These are phyloP conservation scores for Onychostruthus taczanowskii DNA, from an alignment of 2,113 vertebrate genomes.

Conservation along the genomic window DNA sequence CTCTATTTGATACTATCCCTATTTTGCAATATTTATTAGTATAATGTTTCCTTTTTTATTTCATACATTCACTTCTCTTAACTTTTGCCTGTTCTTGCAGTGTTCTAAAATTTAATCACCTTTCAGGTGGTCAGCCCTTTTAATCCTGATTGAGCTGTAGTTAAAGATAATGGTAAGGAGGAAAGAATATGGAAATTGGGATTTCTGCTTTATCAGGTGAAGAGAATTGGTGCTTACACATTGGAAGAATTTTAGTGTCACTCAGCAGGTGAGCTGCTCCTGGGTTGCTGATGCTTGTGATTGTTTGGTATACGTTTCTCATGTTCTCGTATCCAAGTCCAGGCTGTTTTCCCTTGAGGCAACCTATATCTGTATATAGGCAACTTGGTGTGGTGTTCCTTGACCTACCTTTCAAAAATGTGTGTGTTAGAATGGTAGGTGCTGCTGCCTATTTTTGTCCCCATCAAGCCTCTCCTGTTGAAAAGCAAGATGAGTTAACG, in stretches of 20 bases:
- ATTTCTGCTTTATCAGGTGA: not conserved
- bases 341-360: not conserved
- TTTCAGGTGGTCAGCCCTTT: not conserved
- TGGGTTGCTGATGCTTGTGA: not conserved
- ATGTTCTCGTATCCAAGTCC: not conserved
- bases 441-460: too few relatives aligned
- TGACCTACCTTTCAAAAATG: not conserved
- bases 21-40: not conserved
- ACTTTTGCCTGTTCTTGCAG: not conserved
- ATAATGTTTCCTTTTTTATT: not conserved
- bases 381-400: not conserved
- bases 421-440: too few relatives aligned
- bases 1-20: not conserved
- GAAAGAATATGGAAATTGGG: not conserved
- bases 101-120: not conserved
- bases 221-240: not conserved
- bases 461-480: too few relatives aligned
- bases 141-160: not conserved
- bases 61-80: not conserved
- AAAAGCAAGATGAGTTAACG: too few relatives aligned
- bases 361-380: not conserved
- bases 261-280: not conserved
- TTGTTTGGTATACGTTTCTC: accelerated
- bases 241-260: not conserved
- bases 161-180: not conserved